Conservation (phyloP, 2,888 invertebrate genomes). For the Silvanus unidentatus region DNA sequence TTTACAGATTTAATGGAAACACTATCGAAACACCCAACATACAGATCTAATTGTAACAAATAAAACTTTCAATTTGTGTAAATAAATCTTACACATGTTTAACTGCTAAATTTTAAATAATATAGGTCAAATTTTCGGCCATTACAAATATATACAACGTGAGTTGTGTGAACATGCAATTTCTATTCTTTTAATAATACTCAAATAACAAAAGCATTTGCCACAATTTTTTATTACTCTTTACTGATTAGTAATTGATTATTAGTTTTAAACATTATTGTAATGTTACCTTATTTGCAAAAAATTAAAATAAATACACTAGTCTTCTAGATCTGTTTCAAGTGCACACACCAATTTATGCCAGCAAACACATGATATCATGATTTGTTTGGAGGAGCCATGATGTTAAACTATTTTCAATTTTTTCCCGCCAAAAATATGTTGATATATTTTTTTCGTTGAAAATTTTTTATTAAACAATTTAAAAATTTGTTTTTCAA, state of each 20-base stretch:
- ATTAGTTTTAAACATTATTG: not conserved
- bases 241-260: not conserved
- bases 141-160: conserved; percentile 44
- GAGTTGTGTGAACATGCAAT: conserved; percentile 34
- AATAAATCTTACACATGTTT: too few species aligned
- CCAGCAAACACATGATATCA: conserved; percentile 47
- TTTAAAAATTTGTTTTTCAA: too few species aligned
- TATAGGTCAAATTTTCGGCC: conserved; percentile 50
- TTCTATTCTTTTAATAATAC: conserved; percentile 22
- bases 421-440: conserved; percentile 27
- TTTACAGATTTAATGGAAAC: too few species aligned
- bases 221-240: not conserved
- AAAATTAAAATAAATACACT: conserved; percentile 33
- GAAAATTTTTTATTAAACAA: too few species aligned
- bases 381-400: conserved; percentile 38
- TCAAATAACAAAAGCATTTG: conserved; percentile 10
- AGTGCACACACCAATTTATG: conserved; percentile 45
- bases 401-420: conserved; percentile 23
- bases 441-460: too few species aligned
- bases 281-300: conserved; percentile 35
- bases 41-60: too few species aligned
- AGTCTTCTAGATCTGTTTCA: conserved; percentile 26
- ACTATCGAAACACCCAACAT: too few species aligned
- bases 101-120: conserved; percentile 35
- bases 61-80: too few species aligned